These are phyloP conservation scores for Microtus oregoni DNA, from an alignment of 2,113 vertebrate genomes.

Conservation along the genomic window DNA sequence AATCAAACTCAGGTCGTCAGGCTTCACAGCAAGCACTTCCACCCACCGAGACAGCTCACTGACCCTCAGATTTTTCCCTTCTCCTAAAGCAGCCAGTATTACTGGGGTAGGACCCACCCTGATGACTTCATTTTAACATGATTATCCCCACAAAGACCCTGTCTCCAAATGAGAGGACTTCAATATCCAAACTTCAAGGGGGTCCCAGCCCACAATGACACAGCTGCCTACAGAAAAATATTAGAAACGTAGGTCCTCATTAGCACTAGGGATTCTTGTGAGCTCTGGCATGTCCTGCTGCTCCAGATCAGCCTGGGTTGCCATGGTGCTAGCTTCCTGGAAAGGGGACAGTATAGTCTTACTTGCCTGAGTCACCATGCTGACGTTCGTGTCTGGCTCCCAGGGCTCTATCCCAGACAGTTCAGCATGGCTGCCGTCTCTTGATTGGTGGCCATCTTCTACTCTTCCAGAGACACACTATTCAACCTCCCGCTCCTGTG, in stretches of 20 bases:
- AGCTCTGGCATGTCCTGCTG: neutral
- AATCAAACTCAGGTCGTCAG: neutral
- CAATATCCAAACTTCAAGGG: neutral
- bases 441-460: neutral
- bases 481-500: neutral
- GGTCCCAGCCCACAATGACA: neutral
- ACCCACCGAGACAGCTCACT: neutral
- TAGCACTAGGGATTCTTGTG: neutral
- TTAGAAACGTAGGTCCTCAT: neutral
- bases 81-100: neutral
- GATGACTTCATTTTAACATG: neutral
- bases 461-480: neutral
- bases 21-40: neutral
- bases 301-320: neutral
- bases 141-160: neutral
- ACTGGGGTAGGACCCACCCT: neutral
- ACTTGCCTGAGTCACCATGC: neutral
- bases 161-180: neutral
- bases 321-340: conserved; percentile 38
- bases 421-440: neutral
- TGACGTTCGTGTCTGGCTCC: conserved; percentile 50
- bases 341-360: neutral
- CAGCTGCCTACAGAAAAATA: neutral
- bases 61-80: neutral
- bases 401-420: neutral